phyloP scores from a whole-genome alignment of 2,113 vertebrate genomes.

The Alces alces region DNA sequence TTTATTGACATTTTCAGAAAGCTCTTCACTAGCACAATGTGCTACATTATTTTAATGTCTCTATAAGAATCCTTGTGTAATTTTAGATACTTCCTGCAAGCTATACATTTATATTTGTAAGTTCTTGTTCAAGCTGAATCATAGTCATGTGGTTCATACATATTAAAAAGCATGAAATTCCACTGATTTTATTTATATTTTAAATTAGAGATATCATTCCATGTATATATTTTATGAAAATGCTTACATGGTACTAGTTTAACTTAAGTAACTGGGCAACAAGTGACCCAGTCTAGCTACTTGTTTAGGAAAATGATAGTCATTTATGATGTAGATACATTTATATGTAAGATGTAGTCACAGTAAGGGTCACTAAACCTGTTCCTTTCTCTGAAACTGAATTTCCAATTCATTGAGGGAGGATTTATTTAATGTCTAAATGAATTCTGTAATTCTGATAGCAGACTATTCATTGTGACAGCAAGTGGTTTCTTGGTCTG shows the following conservation, averaged over 20 bases:
- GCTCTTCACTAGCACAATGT: neutral
- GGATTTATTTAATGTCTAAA: constrained; percentile 39
- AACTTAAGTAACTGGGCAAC: constrained; percentile 17
- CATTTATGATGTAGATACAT: neutral
- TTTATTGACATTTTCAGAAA: constrained; percentile 7
- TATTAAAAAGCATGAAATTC: neutral
- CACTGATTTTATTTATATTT: constrained; percentile 38
- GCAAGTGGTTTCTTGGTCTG: constrained; percentile 52
- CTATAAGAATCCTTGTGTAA: neutral
- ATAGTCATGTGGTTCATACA: neutral
- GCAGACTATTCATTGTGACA: constrained; percentile 44
- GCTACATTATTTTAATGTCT: neutral
- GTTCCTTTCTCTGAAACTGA: constrained; percentile 54
- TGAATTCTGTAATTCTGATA: constrained; percentile 28
- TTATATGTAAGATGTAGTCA: neutral
- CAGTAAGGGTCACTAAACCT: neutral
- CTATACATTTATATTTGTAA: constrained; percentile 10
- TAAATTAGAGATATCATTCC: constrained; percentile 34
- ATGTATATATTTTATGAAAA: constrained; percentile 12
- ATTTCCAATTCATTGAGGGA: constrained; percentile 38
- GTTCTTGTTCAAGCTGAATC: constrained; percentile 5
- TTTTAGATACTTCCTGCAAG: constrained; percentile 3
- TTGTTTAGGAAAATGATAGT: constrained; percentile 7
- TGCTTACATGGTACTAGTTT: neutral
- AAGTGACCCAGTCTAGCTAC: neutral